A percentile compares a stretch with the other conserved stretches of the same genome.
These are phyloP conservation scores for Sternarchorhynchus goeldii DNA, from an alignment of 2,797 vertebrate genomes.

Conservation along the genomic window DNA sequence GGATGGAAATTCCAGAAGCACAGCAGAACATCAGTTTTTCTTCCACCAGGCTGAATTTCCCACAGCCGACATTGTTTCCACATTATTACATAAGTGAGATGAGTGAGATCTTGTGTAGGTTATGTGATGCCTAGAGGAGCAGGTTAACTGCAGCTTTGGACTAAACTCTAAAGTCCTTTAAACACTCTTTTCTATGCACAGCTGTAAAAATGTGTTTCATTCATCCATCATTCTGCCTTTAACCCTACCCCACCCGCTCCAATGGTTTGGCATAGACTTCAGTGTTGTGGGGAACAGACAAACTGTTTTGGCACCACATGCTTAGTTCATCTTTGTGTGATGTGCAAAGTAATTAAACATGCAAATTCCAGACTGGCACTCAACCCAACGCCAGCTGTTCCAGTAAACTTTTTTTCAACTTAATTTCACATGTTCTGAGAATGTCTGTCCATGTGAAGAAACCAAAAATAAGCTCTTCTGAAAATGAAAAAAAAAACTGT, in stretches of 20 bases:
- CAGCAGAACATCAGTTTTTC: too few relatives aligned
- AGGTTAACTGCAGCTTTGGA: too few relatives aligned
- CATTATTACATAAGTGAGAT: too few relatives aligned
- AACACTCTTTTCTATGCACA: neutral
- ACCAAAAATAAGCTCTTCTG: conserved; percentile 1
- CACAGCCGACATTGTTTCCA: too few relatives aligned
- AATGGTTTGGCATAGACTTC: neutral
- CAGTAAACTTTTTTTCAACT: neutral
- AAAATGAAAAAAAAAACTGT: neutral
- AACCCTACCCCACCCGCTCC: too few relatives aligned
- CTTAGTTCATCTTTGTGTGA: conserved; percentile 10
- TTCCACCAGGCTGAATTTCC: too few relatives aligned
- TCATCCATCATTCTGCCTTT: neutral
- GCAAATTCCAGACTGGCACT: neutral
- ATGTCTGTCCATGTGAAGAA: conserved; percentile 2
- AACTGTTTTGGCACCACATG: neutral
- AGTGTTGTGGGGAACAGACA: neutral
- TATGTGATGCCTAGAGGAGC: too few relatives aligned
- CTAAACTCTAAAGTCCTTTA: neutral
- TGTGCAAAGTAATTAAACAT: conserved; percentile 5
- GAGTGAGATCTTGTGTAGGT: too few relatives aligned
- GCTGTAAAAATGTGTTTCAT: neutral
- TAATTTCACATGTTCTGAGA: neutral
- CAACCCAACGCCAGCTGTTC: neutral
- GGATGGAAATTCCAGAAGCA: too few relatives aligned